Percentiles rank a stretch among this genome's conserved stretches.
Evolutionary conservation across 2,113 vertebrate species (phyloP).

Genomic region (Bungarus multicinctus): DNA sequence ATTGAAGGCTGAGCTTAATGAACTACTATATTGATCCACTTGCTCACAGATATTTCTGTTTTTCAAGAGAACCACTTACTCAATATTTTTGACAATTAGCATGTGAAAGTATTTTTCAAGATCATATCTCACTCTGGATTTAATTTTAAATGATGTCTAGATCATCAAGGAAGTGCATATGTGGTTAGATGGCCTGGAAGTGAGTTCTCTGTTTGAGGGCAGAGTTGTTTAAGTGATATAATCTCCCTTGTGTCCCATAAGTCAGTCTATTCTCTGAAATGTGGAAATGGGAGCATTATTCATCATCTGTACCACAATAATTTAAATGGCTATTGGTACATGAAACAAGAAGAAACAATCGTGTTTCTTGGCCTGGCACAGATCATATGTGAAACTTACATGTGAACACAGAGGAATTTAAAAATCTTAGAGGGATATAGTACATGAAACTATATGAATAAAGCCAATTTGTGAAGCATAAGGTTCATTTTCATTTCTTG

Average conservation of each 20-base stretch:
- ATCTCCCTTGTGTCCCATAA: background rate
- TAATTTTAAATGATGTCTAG: background rate
- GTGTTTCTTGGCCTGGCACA: background rate
- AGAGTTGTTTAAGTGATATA: background rate
- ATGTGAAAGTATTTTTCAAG: background rate
- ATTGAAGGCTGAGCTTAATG: background rate
- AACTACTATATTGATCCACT: background rate
- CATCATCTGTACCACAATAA: background rate
- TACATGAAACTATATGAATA: background rate
- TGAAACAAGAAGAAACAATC: background rate
- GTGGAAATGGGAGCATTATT: background rate
- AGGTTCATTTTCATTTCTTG: background rate
- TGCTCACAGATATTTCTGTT: background rate
- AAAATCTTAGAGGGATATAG: background rate
- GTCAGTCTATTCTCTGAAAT: background rate
- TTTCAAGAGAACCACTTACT: background rate
- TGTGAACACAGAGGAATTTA: background rate
- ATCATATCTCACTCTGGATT: background rate
- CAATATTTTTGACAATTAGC: background rate
- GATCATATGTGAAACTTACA: background rate
- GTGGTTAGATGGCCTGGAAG: background rate
- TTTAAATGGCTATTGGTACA: background rate
- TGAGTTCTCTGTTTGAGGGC: background rate
- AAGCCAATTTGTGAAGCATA: background rate
- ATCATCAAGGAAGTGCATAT: background rate